Percentiles rank a stretch among this genome's conserved stretches.
Evolutionary conservation across 1,140 invertebrate species (phyloP).

Genomic region (Acromyrmex echinatior): DNA sequence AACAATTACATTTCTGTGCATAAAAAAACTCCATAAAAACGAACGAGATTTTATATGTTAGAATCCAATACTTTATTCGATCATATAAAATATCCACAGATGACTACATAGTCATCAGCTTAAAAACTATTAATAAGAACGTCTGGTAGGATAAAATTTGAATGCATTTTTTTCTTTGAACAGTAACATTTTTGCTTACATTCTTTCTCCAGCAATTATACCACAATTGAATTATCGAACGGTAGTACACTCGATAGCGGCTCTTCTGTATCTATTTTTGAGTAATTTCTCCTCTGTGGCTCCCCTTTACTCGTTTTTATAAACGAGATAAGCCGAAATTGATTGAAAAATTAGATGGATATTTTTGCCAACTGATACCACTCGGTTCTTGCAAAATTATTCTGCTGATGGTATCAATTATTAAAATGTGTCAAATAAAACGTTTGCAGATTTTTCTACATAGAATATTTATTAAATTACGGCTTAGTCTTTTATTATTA

Average conservation of each 20-base stretch:
- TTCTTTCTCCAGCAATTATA: not conserved
- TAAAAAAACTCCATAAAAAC: not conserved
- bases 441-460: not conserved
- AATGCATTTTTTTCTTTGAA: not conserved
- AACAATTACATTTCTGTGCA: not conserved
- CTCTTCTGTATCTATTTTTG: conserved; percentile 27
- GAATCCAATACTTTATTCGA: not conserved
- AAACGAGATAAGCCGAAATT: conserved; percentile 41
- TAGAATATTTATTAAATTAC: not conserved
- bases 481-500: not conserved
- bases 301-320: not conserved
- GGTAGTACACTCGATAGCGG: not conserved
- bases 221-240: conserved; percentile 10
- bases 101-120: not conserved
- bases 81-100: not conserved
- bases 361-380: conserved; percentile 25
- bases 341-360: not conserved
- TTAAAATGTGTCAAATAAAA: conserved; percentile 21
- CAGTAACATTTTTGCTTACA: not conserved
- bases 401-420: not conserved
- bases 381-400: not conserved
- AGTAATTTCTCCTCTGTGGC: not conserved
- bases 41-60: not conserved
- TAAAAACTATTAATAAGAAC: not conserved
- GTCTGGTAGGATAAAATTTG: not conserved